phyloP scores from a whole-genome alignment of 2,113 vertebrate species.

The Sinosuthora webbiana region DNA sequence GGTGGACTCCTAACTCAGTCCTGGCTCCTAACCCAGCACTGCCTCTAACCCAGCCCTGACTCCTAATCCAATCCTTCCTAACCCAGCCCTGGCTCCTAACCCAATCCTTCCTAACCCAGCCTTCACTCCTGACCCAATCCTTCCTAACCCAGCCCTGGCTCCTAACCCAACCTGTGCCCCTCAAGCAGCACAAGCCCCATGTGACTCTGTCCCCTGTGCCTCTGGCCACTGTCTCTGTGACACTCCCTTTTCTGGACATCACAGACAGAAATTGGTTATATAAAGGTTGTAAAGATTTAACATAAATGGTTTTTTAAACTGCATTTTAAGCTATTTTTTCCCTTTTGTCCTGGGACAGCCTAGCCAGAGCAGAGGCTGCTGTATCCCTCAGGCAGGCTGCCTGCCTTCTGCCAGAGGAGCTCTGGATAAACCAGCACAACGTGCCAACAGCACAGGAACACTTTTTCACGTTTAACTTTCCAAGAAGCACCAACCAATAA shows the following conservation, averaged over 20 bases:
- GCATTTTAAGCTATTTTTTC: neutral
- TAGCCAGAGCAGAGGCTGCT: neutral
- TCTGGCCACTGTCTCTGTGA: neutral
- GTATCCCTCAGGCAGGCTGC: neutral
- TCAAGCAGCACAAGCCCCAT: accelerated
- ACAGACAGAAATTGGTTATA: accelerated
- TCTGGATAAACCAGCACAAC: neutral
- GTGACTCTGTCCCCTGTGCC: accelerated
- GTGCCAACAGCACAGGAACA: neutral
- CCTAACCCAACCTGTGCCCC: too few species aligned
- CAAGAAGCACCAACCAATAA: neutral
- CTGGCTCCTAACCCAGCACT: neutral
- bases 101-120: neutral
- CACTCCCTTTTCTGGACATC: neutral
- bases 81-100: neutral
- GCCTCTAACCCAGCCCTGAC: neutral
- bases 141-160: neutral
- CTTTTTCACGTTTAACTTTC: neutral
- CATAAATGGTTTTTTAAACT: neutral
- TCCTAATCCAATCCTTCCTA: neutral
- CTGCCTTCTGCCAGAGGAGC: neutral
- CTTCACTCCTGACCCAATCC: neutral
- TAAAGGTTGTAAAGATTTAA: neutral
- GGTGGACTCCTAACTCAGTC: neutral
- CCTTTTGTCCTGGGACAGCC: neutral